Evolutionary conservation across 2,113 vertebrate species (phyloP), one percentile per base, ranked within the genome.

Genomic region (Hippocampus zosterae): DNA sequence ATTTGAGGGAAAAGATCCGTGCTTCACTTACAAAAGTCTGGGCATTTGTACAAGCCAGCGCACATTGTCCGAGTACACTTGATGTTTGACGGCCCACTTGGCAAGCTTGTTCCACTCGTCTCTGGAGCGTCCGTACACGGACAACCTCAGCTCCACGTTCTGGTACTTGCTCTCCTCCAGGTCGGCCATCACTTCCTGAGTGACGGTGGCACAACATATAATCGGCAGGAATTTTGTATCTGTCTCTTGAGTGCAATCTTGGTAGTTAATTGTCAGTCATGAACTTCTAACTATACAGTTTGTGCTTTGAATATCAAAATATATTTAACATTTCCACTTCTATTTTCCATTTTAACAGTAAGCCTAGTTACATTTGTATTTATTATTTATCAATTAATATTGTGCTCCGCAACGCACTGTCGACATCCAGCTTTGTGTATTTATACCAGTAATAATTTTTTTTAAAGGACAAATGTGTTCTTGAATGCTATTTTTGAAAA

Each of bases 111-210:
- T 94, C 97, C 97, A 98, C 85, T 99, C 97, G 0, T 96, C 93
- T 62, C 94, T 89, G 1, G 92, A 95, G 33, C 96, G 95, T 0
- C 97, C 97, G 0, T 99, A 99, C 82, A 98, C 92, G 1, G 97
- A 99, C 18, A 99, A 92, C 7, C 96, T 89, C 82, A 98, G 91
- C 91, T 99, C 97, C 0, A 94, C 94, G 0, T 99, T 98, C 90
- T 99, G 97, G 90, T 97, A 98, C 74, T 99, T 99, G 85, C 97
- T 99, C 91, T 99, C 97, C 90, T 99, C 97, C 84, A 99, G 91
- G 87, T 99, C 96, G 0, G 91, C 88, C 96, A 98, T 98, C 82
- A 98, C 97, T 85, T 99, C 96, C 97, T 99, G 85, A 73, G 71
- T 66, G 65, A 65, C 67, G 80, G 62, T 13, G 19, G 70, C 65